Percentiles rank a stretch among this genome's conserved stretches.
Evolutionary conservation across 2,888 invertebrate species (phyloP).

Genomic region (Tuberolachnus salignus): DNA sequence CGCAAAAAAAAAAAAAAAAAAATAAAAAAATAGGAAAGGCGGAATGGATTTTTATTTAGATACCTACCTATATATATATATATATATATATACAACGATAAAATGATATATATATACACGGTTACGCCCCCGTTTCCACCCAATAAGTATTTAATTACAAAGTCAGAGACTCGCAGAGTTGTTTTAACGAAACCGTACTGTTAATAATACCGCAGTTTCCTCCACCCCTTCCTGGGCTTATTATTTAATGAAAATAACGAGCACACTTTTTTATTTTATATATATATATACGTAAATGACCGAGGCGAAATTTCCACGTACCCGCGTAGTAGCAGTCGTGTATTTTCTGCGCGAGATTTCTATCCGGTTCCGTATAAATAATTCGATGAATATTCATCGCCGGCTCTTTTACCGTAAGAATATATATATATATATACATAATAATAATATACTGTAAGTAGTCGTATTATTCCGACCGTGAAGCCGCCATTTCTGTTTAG

Average conservation of each 20-base stretch:
- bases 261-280: not conserved
- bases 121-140: slow-evolving; percentile 29
- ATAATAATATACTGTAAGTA: not conserved
- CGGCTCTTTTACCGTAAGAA: not conserved
- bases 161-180: slow-evolving; percentile 22
- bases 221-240: not conserved
- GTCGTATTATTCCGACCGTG: slow-evolving; percentile 39
- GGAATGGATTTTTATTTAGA: no score
- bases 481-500: slow-evolving; percentile 40
- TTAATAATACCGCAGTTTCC: slow-evolving; percentile 15
- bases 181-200: slow-evolving; percentile 31
- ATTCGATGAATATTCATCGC: slow-evolving; percentile 40
- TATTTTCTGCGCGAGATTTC: slow-evolving; percentile 38
- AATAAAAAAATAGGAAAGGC: no score
- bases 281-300: not conserved
- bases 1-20: no score
- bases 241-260: slow-evolving; percentile 36
- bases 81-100: no score
- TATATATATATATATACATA: no score
- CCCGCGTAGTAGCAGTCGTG: not conserved
- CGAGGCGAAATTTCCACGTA: slow-evolving; percentile 38
- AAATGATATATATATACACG: not conserved
- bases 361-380: slow-evolving; percentile 22
- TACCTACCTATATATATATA: no score
- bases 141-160: slow-evolving; percentile 41